Percentiles rank a stretch among this genome's conserved stretches.
Evolutionary conservation across 2,888 invertebrate genomes (phyloP).

Genomic region (Apantesis nais): DNA sequence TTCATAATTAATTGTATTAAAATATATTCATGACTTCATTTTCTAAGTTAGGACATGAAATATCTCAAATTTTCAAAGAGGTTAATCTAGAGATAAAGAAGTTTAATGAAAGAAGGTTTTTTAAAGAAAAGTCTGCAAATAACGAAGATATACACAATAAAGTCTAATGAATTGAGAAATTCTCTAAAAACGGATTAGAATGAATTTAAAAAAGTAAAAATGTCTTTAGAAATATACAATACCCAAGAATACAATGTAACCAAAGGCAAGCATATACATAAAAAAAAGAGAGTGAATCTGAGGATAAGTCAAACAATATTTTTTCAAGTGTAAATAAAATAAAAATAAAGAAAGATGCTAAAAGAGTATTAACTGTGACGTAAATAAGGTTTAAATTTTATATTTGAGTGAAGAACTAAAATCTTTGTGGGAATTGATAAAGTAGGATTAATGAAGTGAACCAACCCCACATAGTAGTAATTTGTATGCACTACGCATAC

Average conservation of each 20-base stretch:
- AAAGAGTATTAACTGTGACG: not conserved
- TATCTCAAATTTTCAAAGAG: not conserved
- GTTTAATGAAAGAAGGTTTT: not conserved
- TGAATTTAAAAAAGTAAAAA: not conserved
- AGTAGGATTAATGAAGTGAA: not conserved
- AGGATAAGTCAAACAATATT: not conserved
- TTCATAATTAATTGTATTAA: not conserved
- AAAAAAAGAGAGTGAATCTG: no score
- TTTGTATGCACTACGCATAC: slow-evolving; percentile 2
- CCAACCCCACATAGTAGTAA: not conserved
- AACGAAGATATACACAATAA: not conserved
- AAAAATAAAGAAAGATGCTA: not conserved
- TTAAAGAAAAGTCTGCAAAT: no score
- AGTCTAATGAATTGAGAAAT: not conserved
- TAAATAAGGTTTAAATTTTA: not conserved
- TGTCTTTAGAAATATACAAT: no score
- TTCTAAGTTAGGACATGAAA: not conserved
- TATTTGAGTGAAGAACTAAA: not conserved
- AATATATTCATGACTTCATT: not conserved
- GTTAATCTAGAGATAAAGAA: not conserved
- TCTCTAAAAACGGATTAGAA: not conserved
- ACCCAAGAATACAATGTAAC: no score
- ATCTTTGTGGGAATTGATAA: not conserved
- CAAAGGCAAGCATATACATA: no score
- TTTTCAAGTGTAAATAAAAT: not conserved